Evolutionary conservation across 2,888 invertebrate genomes (phyloP), one percentile per base, ranked within the genome.

Genomic region (Pseudococcus jackbeardsleyi): DNA sequence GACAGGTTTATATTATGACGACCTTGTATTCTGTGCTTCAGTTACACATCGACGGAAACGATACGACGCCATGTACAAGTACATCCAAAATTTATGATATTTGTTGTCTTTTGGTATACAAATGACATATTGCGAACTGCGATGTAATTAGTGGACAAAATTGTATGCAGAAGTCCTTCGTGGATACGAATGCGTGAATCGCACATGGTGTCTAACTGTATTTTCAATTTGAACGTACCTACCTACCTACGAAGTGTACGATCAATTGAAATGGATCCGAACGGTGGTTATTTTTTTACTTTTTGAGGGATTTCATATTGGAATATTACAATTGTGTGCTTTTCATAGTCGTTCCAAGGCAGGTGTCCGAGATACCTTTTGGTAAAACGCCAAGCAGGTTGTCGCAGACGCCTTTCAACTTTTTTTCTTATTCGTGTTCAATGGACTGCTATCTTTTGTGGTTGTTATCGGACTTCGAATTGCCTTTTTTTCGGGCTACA

Each of bases 371-470:
- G 15, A 26, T 68, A 26, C 68, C 68, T 54, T 64, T 68, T 68
- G 26, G 26, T 77, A 42, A 77, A 72, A 72, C n/a, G 39, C 54
- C 3, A 77, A n/a, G 77, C 77, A 77, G 77, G 77, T 77, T 26
- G 77, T 77, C 17, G 77, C 26, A 77, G 77, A 77, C 77, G 77
- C 77, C 77, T 77, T 77, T 77, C 26, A 77, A 77, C 42, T 77
- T 72, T 33, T 33, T 72, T 22, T 72, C 22, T 22, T 72, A 4
- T 72, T 77, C 77, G 33, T 77, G n/a, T 12, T 39, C 77, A 77
- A 77, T 77, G 77, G 77, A 17, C 42, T 39, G 3, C 77, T 12
- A 42, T 77, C 77, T 77, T 77, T 77, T 77, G 77, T 77, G 42
- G 77, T 42, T 42, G 12, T 77, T 17, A 77, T 42, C 77, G 77